phyloP scores from a whole-genome alignment of 2,888 invertebrate species.

The Lamproptera curius region DNA sequence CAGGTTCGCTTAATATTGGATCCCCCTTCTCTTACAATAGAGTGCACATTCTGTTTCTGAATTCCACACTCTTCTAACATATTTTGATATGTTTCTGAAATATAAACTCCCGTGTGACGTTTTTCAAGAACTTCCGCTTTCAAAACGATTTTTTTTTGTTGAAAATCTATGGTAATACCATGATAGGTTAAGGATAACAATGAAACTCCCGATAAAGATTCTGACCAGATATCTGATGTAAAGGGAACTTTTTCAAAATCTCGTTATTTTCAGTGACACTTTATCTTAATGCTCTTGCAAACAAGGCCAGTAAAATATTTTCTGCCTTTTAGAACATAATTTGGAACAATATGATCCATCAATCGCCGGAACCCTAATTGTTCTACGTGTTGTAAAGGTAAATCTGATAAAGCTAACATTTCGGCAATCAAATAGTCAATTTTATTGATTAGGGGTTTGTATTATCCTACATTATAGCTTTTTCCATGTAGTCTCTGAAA shows the following conservation, averaged over 20 bases:
- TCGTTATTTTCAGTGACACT: not conserved
- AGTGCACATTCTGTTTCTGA: not conserved
- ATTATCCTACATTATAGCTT: slow-evolving; percentile 13
- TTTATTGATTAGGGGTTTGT: too few species aligned
- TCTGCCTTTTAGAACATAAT: not conserved
- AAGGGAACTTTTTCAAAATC: not conserved
- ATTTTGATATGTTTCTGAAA: not conserved
- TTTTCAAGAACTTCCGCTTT: not conserved
- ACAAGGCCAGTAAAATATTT: slow-evolving; percentile 8
- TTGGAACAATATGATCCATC: slow-evolving; percentile 15
- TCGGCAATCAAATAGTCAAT: slow-evolving; percentile 18
- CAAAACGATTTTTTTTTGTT: not conserved
- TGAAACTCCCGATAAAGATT: not conserved
- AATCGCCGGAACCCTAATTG: slow-evolving; percentile 18
- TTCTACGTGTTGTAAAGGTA: slow-evolving; percentile 16
- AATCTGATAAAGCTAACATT: slow-evolving; percentile 19
- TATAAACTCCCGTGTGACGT: not conserved
- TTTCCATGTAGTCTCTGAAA: slow-evolving; percentile 11
- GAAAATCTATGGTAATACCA: not conserved
- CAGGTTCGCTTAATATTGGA: not conserved
- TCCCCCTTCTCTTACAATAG: too few species aligned
- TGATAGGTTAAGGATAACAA: not conserved
- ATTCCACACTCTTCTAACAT: slow-evolving; percentile 11
- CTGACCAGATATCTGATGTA: not conserved
- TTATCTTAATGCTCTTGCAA: slow-evolving; percentile 8